Evolutionary conservation across 2,797 vertebrate species (phyloP).

Genomic region (Hippocampus kuda): DNA sequence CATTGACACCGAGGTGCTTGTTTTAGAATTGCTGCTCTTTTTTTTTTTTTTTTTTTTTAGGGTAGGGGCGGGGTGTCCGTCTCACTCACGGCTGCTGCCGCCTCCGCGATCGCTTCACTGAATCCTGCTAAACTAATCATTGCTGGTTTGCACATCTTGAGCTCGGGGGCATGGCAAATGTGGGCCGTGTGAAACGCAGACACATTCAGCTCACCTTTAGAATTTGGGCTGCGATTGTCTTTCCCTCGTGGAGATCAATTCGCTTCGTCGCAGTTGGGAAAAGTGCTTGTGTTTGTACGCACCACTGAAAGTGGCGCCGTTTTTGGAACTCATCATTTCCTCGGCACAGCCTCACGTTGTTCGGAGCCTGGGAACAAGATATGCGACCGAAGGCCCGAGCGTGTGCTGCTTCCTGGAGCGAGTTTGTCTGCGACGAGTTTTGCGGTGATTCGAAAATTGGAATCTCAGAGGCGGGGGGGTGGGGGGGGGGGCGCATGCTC

Average conservation of each 20-base stretch:
- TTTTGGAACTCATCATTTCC: neutral
- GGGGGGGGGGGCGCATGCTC: too few relatives aligned
- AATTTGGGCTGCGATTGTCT: neutral
- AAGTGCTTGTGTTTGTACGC: neutral
- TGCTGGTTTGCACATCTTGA: neutral
- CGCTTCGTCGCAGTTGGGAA: neutral
- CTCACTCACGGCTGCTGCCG: neutral
- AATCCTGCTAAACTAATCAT: constrained; percentile 5
- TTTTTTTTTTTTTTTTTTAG: too few relatives aligned
- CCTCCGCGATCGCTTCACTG: constrained; percentile 7
- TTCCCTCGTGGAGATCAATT: neutral
- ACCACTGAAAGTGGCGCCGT: neutral
- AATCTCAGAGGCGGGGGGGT: too few relatives aligned
- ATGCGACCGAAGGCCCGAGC: too few relatives aligned
- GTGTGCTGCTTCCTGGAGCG: too few relatives aligned
- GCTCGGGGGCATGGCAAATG: neutral
- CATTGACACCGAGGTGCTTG: neutral
- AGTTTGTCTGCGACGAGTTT: too few relatives aligned
- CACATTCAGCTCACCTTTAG: neutral
- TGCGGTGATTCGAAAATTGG: too few relatives aligned
- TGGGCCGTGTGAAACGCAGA: neutral
- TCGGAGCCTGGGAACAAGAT: too few relatives aligned
- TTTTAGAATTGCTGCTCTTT: neutral
- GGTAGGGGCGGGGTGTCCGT: neutral
- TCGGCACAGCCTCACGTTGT: neutral